Percentiles rank a stretch among this genome's conserved stretches.
phyloP scores from a whole-genome alignment of 1,140 invertebrate species.

The Sitobion miscanthi region DNA sequence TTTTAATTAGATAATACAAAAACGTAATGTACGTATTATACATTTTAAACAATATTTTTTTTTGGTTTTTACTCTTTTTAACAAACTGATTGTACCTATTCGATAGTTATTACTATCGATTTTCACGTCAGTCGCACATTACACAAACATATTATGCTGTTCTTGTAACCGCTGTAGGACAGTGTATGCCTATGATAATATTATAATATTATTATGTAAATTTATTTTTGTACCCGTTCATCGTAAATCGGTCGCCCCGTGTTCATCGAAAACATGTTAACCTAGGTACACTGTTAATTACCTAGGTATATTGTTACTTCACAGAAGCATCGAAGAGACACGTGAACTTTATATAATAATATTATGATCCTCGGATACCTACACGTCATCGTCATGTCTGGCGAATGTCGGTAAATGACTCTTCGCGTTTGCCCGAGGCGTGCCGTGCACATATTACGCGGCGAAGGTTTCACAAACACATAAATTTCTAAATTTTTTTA shows the following conservation, averaged over 20 bases:
- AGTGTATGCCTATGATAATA: neutral
- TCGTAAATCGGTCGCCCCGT: neutral
- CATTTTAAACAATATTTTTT: no score
- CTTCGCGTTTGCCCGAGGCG: neutral
- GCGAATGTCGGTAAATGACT: neutral
- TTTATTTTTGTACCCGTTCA: neutral
- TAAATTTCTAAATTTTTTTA: no score
- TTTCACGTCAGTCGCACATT: neutral
- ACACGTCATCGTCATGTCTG: neutral
- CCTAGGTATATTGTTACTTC: neutral
- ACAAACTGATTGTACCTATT: neutral
- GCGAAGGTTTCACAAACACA: neutral
- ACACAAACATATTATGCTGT: neutral
- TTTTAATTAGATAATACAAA: neutral
- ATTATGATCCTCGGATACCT: neutral
- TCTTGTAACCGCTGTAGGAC: no score
- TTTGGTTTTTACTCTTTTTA: no score
- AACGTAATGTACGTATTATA: neutral
- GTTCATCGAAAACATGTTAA: neutral
- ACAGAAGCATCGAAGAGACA: neutral
- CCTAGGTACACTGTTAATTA: neutral
- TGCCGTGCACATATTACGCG: neutral
- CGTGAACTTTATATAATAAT: neutral
- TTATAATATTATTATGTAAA: neutral
- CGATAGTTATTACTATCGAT: neutral